Percentiles rank a stretch among this genome's conserved stretches.
Conservation (phyloP, 2,113 vertebrate genomes). For the Corythornis madagascariensis region DNA sequence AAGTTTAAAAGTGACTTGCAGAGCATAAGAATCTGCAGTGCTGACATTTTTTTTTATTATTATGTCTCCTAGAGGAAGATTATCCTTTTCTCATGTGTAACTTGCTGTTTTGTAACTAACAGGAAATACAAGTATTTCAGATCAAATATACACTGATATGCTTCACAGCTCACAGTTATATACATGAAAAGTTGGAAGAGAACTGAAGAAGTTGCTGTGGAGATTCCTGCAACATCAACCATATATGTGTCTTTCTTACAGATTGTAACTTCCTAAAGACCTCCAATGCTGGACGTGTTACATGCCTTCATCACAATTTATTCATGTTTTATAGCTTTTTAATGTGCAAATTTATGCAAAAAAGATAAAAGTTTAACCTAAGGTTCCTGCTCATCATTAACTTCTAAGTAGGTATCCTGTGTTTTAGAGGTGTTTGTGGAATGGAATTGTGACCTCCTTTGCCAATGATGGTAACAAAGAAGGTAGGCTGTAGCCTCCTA, state of each 20-base stretch:
- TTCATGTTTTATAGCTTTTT: background rate
- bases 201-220: background rate
- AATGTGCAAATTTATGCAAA: background rate
- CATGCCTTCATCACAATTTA: background rate
- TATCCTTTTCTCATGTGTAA: background rate
- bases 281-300: background rate
- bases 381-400: background rate
- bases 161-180: background rate
- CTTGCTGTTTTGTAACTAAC: background rate
- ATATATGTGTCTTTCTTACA: background rate
- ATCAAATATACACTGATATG: background rate
- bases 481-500: background rate
- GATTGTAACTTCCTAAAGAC: background rate
- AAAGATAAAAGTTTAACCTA: background rate
- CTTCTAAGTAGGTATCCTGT: background rate
- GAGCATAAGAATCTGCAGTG: background rate
- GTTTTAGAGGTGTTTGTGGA: background rate
- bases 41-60: background rate
- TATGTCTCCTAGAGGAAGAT: background rate
- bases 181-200: background rate
- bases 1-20: background rate
- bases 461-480: background rate
- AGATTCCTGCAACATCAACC: background rate
- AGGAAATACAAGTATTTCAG: background rate
- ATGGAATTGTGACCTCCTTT: background rate